Evolutionary conservation across 2,888 invertebrate genomes (phyloP), one percentile per base, ranked within the genome.

Genomic region (Euphydryas editha): DNA sequence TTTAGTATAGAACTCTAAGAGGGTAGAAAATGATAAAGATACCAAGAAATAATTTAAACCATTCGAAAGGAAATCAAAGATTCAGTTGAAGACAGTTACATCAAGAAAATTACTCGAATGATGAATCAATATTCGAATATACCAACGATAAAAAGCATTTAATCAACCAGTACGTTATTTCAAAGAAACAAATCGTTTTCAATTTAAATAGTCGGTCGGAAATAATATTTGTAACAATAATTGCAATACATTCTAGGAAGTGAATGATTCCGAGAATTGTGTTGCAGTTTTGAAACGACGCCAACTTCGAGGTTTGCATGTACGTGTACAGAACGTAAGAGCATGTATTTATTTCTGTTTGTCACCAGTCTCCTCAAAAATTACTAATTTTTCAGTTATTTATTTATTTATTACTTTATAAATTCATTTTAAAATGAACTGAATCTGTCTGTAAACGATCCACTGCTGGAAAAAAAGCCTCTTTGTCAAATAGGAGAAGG

Each of bases 171-270:
- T 39, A 39, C 1, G 11, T 39, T 39, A 11, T 20, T 47, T 47
- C 21, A 20, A 47, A 47, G 47, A 47, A 47, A 46, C 46, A 8
- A 18, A 20, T 4, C 47, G 20, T 47, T 47, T 11, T 18, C 15
- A 11, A 13, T 47, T 21, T 11, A 11, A 47, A 20, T 47, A 47
- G 20, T 18, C 11, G 46, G 20, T 20, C 47, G 47, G 47, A 47
- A 47, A 47, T 47, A 20, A 20, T 20, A 47, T 47, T 47, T 47
- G 47, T 47, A 18, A 20, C 20, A 47, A 20, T 47, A 20, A 47
- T 47, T 20, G 20, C 47, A 47, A 47, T 47, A 0, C 11, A 20
- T 47, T 47, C 47, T 20, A 13, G 20, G 47, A 20, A 47, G 18
- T 20, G 47, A 47, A 18, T 47, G 20, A 47, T 47, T 47, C 47